These are phyloP conservation scores for Muraenolepis orangiensis DNA, from an alignment of 2,797 vertebrate species.

Conservation along the genomic window DNA sequence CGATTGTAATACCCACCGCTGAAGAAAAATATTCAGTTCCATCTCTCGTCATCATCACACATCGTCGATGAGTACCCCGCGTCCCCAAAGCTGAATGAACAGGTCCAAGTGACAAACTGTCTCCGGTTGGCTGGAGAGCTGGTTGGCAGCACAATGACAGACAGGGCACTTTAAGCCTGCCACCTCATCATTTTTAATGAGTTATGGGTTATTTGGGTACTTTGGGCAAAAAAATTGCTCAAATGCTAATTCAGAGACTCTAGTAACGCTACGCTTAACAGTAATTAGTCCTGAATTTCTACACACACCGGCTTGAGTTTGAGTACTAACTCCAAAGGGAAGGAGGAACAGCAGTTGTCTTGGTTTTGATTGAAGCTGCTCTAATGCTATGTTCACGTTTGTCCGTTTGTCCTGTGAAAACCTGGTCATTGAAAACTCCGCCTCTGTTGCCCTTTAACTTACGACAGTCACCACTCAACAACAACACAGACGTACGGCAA, in stretches of 20 bases:
- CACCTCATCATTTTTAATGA: conserved; percentile 46
- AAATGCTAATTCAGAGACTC: too few relatives aligned
- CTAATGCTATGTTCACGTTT: neutral
- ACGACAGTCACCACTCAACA: neutral
- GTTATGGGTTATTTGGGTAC: too few relatives aligned
- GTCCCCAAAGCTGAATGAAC: conserved; percentile 4
- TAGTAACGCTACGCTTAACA: too few relatives aligned
- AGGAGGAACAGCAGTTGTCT: neutral
- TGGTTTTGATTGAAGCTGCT: neutral
- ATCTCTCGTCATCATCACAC: neutral
- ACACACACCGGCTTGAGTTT: neutral
- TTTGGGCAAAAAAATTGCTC: too few relatives aligned
- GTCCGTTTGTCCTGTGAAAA: neutral
- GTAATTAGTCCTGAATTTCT: neutral
- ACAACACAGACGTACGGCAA: neutral
- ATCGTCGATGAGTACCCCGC: conserved; percentile 20
- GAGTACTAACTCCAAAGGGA: neutral
- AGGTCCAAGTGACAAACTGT: conserved; percentile 12
- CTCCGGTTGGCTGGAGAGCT: too few relatives aligned
- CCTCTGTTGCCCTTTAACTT: neutral
- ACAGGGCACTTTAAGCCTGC: conserved; percentile 29
- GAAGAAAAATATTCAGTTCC: neutral
- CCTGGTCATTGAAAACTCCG: neutral
- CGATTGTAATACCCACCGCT: neutral
- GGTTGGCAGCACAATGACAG: conserved; percentile 6